Evolutionary conservation across 2,113 vertebrate species (phyloP).

Genomic region (Gopherus flavomarginatus): DNA sequence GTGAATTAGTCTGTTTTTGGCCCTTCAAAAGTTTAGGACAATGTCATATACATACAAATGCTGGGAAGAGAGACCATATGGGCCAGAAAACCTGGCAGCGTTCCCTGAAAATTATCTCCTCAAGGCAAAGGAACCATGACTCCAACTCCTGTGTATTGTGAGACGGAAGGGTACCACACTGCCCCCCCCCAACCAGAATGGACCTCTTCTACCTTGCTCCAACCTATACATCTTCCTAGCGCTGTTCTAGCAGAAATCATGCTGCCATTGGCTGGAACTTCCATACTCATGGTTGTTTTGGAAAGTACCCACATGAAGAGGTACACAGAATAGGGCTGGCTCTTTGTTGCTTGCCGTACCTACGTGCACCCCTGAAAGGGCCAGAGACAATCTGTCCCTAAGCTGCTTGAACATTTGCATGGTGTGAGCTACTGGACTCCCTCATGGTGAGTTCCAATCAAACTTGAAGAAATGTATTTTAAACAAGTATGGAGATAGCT

Average conservation of each 20-base stretch:
- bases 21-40: neutral
- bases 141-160: neutral
- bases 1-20: neutral
- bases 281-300: neutral
- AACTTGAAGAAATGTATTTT: neutral
- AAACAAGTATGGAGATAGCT: constrained; percentile 39
- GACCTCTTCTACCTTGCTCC: neutral
- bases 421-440: neutral
- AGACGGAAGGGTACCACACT: neutral
- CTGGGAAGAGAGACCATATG: neutral
- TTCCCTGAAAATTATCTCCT: neutral
- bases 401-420: rapidly evolving
- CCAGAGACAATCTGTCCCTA: neutral
- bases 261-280: rapidly evolving
- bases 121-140: neutral
- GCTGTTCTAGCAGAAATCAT: rapidly evolving
- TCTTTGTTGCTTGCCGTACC: rapidly evolving
- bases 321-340: rapidly evolving
- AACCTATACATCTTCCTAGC: rapidly evolving
- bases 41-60: neutral
- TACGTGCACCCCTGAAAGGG: rapidly evolving
- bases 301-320: neutral
- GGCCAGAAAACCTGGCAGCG: neutral
- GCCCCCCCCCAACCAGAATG: rapidly evolving
- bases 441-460: neutral